A percentile compares a stretch with the other conserved stretches of the same genome.
Conservation (phyloP, 2,888 invertebrate genomes). For the Conops quadrifasciatus region DNA sequence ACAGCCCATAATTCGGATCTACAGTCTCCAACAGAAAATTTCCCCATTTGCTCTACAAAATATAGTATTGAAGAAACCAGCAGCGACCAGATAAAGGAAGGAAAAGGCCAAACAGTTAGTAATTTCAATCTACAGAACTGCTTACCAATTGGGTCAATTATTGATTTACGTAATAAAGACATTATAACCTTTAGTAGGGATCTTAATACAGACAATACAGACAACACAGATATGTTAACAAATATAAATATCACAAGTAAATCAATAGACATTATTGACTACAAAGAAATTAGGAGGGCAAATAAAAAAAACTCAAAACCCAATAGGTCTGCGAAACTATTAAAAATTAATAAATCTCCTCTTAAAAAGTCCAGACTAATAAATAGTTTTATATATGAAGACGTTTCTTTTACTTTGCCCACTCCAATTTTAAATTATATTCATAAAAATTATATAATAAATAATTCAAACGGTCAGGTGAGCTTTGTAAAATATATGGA, state of each 20-base stretch:
- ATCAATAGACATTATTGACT: not conserved
- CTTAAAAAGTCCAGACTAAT: not conserved
- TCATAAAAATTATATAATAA: not conserved
- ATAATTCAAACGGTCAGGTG: not conserved
- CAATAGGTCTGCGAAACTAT: not conserved
- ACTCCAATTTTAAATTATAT: not conserved
- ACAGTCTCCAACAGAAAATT: not conserved
- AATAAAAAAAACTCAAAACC: not conserved
- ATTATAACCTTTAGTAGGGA: too few species aligned
- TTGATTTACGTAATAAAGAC: too few species aligned
- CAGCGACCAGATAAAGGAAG: not conserved
- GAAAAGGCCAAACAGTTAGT: too few species aligned
- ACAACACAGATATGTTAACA: not conserved
- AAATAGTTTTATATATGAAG: not conserved
- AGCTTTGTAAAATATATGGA: constrained; percentile 1
- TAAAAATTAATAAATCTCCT: not conserved
- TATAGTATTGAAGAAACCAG: not conserved
- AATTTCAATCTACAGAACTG: too few species aligned
- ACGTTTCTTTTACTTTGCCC: not conserved
- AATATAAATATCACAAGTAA: not conserved
- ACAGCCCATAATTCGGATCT: too few species aligned
- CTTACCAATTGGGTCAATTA: too few species aligned
- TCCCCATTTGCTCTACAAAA: not conserved
- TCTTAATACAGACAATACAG: too few species aligned
- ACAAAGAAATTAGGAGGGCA: not conserved